Evolutionary conservation across 2,113 vertebrate genomes (phyloP).

Genomic region (Pygathrix nemaeus): DNA sequence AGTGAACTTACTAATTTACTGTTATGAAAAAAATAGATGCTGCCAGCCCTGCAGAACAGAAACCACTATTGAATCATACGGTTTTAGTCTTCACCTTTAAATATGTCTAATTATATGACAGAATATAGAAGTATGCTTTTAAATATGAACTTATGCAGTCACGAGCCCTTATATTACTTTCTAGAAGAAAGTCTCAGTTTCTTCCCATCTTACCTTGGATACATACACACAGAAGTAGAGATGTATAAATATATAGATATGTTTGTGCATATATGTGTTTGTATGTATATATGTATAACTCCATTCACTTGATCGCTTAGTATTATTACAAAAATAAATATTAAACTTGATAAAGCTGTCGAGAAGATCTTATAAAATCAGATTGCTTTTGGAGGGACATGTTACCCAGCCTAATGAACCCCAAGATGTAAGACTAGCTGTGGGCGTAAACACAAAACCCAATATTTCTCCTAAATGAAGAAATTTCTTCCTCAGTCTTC

Average conservation of each 20-base stretch:
- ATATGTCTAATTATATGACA: conserved; percentile 21
- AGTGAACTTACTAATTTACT: background rate
- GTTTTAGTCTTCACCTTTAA: conserved; percentile 17
- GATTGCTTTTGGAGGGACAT: background rate
- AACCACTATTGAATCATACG: background rate
- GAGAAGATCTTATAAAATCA: conserved; percentile 18
- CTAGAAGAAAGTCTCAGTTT: background rate
- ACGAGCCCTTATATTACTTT: background rate
- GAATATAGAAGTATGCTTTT: background rate
- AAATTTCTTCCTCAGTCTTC: background rate
- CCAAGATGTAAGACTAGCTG: background rate
- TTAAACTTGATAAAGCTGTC: background rate
- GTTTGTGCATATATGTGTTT: background rate
- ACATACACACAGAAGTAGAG: background rate
- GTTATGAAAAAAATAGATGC: background rate
- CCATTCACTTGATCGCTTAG: background rate
- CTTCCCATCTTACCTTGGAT: background rate
- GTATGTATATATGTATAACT: background rate
- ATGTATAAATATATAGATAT: background rate
- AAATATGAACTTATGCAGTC: background rate
- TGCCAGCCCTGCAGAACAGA: background rate
- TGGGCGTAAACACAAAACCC: background rate
- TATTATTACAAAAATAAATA: conserved; percentile 39
- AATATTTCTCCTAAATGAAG: background rate
- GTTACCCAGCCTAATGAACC: background rate